Evolutionary conservation across 2,888 invertebrate species (phyloP), one percentile per base, ranked within the genome.

Genomic region (Troilus luridus): DNA sequence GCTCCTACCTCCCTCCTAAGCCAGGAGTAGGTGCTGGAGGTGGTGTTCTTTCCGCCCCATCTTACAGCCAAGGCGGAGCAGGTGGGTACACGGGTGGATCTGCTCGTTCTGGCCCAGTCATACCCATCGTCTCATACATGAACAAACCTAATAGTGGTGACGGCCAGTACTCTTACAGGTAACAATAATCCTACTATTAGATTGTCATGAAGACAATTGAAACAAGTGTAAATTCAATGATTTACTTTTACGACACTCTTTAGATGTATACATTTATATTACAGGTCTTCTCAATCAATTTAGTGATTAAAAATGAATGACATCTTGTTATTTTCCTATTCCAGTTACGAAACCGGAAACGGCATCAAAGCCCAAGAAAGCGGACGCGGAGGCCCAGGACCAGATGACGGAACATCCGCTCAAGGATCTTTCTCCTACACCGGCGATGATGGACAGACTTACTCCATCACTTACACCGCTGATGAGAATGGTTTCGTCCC

Each of bases 121-220:
- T 96, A 92, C 96, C 96, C 10, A 96, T 96, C 92, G 93, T 96
- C 24, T 94, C 95, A 91, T 96, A 95, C 93, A 95, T 95, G 91
- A 96, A 95, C 92, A 94, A 95, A 85, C 96, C 96, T 93, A 95
- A 96, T 93, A 96, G 96, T 64, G 93, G 93, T 21, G 96, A 96
- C 93, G 96, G 96, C 90, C 95, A 94, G 93, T 96, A 96, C 93
- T 95, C 95, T 91, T 96, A 95, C 94, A 96, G 96, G 96, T 96
- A 93, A 90, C 54, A 85, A 56, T 21, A 54, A 54, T 64, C 12
- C 0, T 1, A 41, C 21, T 6, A 10, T 81, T 41, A n/a, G 10
- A 10, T 27, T 21, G 85, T 21, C 0, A 41, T 0, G 10, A 10
- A 41, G 41, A 41, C 41, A 41, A 3, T 41, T 41, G 41, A 41